Conservation (phyloP, 2,113 vertebrate species). For the Mastomys natalensis region DNA sequence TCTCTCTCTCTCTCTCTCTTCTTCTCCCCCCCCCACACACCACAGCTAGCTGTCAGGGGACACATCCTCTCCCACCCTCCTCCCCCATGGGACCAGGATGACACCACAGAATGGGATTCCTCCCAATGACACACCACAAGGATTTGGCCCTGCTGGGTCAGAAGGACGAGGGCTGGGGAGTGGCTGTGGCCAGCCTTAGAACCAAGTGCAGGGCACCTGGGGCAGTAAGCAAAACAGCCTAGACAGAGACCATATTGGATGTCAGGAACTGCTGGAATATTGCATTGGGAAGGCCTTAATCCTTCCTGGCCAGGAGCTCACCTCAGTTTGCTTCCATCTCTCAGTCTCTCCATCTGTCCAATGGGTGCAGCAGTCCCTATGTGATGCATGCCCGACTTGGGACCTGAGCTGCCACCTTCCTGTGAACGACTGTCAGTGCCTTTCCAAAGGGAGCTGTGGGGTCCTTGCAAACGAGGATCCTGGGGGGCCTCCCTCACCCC, state of each 20-base stretch:
- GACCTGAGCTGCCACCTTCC: neutral
- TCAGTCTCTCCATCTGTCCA: neutral
- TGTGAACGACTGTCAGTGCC: neutral
- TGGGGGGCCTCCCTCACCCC: neutral
- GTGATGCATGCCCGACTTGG: rapidly evolving
- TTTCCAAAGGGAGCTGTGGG: neutral
- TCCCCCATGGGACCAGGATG: neutral
- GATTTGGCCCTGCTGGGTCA: neutral
- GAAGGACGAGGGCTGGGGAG: neutral
- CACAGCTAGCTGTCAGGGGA: neutral
- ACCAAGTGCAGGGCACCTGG: neutral
- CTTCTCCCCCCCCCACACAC: too few relatives aligned
- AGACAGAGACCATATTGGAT: neutral
- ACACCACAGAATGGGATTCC: neutral
- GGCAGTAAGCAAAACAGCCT: neutral
- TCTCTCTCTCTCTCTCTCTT: too few relatives aligned
- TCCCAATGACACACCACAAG: too few relatives aligned
- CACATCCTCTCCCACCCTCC: neutral
- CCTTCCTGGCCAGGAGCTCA: neutral
- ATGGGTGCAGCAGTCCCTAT: rapidly evolving
- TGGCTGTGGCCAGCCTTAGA: neutral
- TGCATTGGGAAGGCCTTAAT: rapidly evolving
- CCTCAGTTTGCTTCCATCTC: neutral
- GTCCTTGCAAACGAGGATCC: neutral
- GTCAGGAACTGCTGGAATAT: neutral